Base-by-base conservation (phyloP, 2,113 vertebrate species). In the Dicentrarchus labrax region DNA sequence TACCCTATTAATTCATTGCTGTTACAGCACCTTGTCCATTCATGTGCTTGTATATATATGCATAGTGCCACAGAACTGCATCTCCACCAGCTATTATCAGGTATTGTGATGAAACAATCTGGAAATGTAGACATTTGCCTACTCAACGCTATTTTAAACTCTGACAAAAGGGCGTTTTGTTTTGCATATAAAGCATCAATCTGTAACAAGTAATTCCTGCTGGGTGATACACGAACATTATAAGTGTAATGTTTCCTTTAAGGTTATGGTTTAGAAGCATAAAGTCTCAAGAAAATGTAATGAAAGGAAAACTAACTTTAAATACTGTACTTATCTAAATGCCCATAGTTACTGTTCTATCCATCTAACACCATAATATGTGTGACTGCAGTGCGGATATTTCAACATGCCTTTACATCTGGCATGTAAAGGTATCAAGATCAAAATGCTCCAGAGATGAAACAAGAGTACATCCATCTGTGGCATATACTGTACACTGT, bases 371-470 rank as follows among this genome's bases (percentile, higher is more conserved):
- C 51, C 21, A 17, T 8, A 4, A 59, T 22, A 86, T 68, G 13
- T 38, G n/a, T 21, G 45, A 62, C 74, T 57, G 54, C 72, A 82
- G 36, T 68, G 65, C 17, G 1, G 67, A n/a, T 75, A 59, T 70
- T 56, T 38, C 54, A 83, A 51, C 60, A 24, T 47, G 11, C 24
- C 16, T 76, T 56, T 64, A 67, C 77, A 79, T 65, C 80, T 82
- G 81, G 61, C 78, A 75, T 41, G 78, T 74, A 81, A 78, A 84
- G 61, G 47, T 24, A 61, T 22, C 71, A 67, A 77, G 80, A 87
- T 89, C 81, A 85, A 86, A 91, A 88, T 82, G 59, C 83, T 72
- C 87, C 70, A 16, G 51, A 85, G 88, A 91, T 90, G 86, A 91
- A 91, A 90, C 22, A 2, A 72, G 72, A 81, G 71, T 21, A 60